Conservation (phyloP, 2,888 invertebrate species). For the Noctua pronuba region DNA sequence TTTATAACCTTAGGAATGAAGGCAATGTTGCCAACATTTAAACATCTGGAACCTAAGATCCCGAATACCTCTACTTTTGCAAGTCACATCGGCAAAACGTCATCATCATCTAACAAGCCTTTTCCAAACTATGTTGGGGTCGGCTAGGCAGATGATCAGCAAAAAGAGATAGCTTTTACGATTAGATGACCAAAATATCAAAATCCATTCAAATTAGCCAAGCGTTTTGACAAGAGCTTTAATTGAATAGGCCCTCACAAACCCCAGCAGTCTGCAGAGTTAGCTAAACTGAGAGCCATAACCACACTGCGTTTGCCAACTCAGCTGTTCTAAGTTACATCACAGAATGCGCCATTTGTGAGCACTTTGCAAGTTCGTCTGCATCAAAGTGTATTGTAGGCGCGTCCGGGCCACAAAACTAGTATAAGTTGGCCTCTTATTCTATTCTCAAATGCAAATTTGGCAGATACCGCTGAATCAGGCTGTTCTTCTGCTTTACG, state of each 20-base stretch:
- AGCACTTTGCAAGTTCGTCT: constrained; percentile 23
- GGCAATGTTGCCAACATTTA: not conserved
- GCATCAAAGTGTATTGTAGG: not conserved
- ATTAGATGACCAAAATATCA: not conserved
- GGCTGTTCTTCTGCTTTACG: not conserved
- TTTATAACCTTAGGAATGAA: not conserved
- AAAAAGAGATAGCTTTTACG: not conserved
- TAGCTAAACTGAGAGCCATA: not conserved
- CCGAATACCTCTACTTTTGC: not conserved
- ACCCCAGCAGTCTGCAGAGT: not conserved
- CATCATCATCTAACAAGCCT: not conserved
- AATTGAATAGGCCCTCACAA: constrained; percentile 9
- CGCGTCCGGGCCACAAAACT: not conserved
- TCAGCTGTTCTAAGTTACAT: constrained; percentile 14
- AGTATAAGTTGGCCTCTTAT: not conserved
- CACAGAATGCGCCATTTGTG: not conserved
- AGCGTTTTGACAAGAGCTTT: constrained; percentile 1
- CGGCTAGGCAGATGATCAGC: not conserved
- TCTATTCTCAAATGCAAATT: not conserved
- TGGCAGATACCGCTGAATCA: not conserved
- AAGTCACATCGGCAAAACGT: not conserved
- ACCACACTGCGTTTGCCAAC: constrained; percentile 1
- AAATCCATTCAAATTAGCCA: not conserved
- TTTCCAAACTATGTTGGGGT: not conserved
- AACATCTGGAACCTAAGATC: not conserved